Percentiles rank a stretch among this genome's conserved stretches.
phyloP scores from a whole-genome alignment of 2,888 invertebrate species.

The Macrosoma leucophasiata region DNA sequence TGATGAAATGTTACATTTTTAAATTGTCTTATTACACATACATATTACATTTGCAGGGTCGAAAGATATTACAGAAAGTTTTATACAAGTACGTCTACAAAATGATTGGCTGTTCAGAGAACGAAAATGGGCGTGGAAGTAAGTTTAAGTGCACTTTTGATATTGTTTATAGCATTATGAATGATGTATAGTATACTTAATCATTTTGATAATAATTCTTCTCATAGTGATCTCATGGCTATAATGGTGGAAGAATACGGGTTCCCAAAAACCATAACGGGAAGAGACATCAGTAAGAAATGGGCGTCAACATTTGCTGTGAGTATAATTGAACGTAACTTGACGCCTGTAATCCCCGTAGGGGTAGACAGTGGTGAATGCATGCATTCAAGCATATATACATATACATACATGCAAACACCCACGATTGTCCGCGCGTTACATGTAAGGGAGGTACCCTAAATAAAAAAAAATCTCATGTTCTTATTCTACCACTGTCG shows the following conservation, averaged over 20 bases:
- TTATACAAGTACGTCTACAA: conserved; percentile 64
- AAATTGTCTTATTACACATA: no score
- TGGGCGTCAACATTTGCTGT: conserved; percentile 60
- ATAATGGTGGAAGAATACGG: conserved; percentile 60
- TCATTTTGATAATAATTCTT: conserved; percentile 3
- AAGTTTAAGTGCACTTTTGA: conserved; percentile 29
- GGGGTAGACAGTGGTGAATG: no score
- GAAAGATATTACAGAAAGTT: conserved; percentile 63
- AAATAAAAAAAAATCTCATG: no score
- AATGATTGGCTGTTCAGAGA: conserved; percentile 65
- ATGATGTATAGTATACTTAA: conserved; percentile 3
- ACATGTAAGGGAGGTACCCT: no score
- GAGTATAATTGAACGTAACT: no score
- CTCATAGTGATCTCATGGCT: conserved; percentile 43
- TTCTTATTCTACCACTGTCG: no score
- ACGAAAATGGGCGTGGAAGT: conserved; percentile 68
- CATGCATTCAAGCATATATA: no score
- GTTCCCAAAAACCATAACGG: conserved; percentile 51
- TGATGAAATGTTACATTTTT: no score
- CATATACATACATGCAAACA: no score
- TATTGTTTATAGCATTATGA: conserved; percentile 3
- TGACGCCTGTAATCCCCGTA: no score
- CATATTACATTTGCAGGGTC: conserved; percentile 52
- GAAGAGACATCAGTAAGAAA: conserved; percentile 53
- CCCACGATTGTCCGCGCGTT: no score